A percentile compares a stretch with the other conserved stretches of the same genome.
These are phyloP conservation scores for Carettochelys insculpta DNA, from an alignment of 2,113 vertebrate genomes.

Conservation along the genomic window DNA sequence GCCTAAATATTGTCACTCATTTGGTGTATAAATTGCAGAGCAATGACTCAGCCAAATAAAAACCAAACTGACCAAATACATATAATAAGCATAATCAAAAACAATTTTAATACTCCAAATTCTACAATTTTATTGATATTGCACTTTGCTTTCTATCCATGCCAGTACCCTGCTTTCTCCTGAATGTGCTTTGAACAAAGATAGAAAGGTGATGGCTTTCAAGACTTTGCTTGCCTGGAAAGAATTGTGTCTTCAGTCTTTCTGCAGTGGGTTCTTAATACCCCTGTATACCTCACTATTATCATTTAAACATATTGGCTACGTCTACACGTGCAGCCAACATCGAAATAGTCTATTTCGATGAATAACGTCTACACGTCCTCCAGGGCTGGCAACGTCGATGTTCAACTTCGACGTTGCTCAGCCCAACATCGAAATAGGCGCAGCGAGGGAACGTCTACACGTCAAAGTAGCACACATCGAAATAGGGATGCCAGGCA, in stretches of 20 bases:
- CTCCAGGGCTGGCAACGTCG: too few relatives aligned
- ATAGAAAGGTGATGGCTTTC: not conserved
- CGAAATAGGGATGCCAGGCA: too few relatives aligned
- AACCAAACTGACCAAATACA: not conserved
- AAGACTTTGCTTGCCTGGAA: not conserved
- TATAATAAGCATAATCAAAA: not conserved
- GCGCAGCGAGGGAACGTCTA: too few relatives aligned
- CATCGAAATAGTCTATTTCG: too few relatives aligned
- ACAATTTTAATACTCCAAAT: not conserved
- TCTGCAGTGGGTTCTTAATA: not conserved
- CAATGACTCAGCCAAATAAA: not conserved
- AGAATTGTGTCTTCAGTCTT: constrained; percentile 37
- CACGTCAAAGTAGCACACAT: too few relatives aligned
- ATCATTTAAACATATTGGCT: constrained; percentile 10
- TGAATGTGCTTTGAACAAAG: not conserved
- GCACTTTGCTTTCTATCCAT: not conserved
- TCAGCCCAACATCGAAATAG: too few relatives aligned
- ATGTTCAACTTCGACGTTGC: too few relatives aligned
- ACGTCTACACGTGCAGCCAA: too few relatives aligned
- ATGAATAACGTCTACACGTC: too few relatives aligned
- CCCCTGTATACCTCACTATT: not conserved
- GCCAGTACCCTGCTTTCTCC: not conserved
- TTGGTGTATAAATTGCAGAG: not conserved
- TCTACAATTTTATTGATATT: not conserved
- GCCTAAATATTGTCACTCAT: constrained; percentile 25